These are phyloP conservation scores for Plestiodon gilberti DNA, from an alignment of 2,113 vertebrate species.

Conservation along the genomic window DNA sequence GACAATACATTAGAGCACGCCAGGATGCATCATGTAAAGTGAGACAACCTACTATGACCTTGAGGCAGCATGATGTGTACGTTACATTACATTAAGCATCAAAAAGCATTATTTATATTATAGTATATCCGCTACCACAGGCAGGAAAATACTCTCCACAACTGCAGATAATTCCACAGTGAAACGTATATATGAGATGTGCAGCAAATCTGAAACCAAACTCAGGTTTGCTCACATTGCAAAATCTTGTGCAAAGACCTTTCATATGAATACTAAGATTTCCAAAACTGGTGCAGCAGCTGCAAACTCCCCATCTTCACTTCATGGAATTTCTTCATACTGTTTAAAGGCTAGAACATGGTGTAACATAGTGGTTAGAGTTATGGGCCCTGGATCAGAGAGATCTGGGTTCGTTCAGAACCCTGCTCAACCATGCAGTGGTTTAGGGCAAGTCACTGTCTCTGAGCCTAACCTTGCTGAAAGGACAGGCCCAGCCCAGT, in stretches of 20 bases:
- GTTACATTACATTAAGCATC: conserved; percentile 57
- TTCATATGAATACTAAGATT: neutral
- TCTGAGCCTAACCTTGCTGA: neutral
- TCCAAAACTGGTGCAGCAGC: no score
- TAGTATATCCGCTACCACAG: conserved; percentile 22
- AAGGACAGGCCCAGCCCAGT: neutral
- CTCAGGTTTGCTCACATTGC: neutral
- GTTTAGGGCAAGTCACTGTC: neutral
- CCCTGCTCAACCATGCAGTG: neutral
- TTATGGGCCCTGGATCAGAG: neutral
- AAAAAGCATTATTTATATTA: conserved; percentile 39
- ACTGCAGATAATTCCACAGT: neutral
- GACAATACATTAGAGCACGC: conserved; percentile 52
- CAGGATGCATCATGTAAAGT: conserved; percentile 54
- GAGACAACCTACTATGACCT: conserved; percentile 54
- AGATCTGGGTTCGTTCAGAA: neutral
- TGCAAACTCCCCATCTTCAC: neutral
- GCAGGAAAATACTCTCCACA: conserved; percentile 17
- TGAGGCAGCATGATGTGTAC: conserved; percentile 55
- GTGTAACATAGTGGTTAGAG: no score
- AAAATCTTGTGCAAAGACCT: neutral
- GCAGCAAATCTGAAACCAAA: neutral
- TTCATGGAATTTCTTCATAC: neutral
- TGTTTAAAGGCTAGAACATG: neutral
- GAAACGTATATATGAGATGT: neutral